phyloP scores from a whole-genome alignment of 1,140 invertebrate genomes.

The Heliconius hewitsoni region DNA sequence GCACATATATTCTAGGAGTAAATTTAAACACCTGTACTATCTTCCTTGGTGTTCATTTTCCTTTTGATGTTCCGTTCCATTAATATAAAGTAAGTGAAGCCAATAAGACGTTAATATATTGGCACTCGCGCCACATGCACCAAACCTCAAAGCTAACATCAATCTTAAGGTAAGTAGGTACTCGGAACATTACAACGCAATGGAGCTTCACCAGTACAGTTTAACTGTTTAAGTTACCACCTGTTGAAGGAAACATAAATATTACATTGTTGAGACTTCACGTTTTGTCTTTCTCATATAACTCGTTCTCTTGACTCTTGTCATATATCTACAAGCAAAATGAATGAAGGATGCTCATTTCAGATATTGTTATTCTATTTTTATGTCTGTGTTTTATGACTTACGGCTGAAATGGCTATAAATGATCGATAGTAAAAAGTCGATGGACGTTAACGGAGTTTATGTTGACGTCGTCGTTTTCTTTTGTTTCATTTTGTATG shows the following conservation, averaged over 20 bases:
- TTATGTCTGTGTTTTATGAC: not conserved
- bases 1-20: not conserved
- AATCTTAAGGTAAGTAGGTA: conserved; percentile 35
- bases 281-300: conserved; percentile 13
- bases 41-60: conserved; percentile 28
- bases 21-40: conserved; percentile 24
- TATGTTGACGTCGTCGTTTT: not conserved
- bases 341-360: not conserved
- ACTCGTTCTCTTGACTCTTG: not conserved
- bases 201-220: conserved; percentile 2
- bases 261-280: conserved; percentile 11
- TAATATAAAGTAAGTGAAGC: conserved; percentile 21
- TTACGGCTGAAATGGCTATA: not conserved
- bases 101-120: conserved; percentile 32
- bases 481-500: not conserved
- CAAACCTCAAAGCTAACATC: conserved; percentile 34
- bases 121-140: conserved; percentile 31
- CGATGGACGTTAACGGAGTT: not conserved
- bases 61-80: conserved; percentile 39
- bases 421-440: not conserved
- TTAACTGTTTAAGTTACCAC: conserved; percentile 38
- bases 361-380: conserved; percentile 7
- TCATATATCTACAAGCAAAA: not conserved
- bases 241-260: conserved; percentile 53
- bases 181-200: conserved; percentile 39